Evolutionary conservation across 2,113 vertebrate species (phyloP).

Genomic region (Hippocampus guttulatus): DNA sequence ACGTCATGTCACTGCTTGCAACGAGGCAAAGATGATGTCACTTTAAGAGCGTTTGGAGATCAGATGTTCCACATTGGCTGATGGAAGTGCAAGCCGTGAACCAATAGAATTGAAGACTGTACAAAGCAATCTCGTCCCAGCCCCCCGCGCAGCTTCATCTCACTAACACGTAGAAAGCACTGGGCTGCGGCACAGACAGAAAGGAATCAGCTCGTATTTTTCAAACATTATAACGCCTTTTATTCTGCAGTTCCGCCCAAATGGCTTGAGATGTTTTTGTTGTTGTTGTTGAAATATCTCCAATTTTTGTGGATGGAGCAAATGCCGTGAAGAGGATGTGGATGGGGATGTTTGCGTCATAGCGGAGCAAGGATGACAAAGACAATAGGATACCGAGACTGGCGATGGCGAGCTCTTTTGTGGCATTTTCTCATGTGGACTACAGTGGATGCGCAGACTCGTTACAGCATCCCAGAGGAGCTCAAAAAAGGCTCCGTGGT

Average conservation of each 20-base stretch:
- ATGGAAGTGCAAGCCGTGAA: constrained; percentile 30
- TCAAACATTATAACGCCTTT: neutral
- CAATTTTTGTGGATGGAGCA: neutral
- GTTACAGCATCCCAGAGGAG: constrained; percentile 78
- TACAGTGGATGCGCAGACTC: constrained; percentile 67
- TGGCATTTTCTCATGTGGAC: constrained; percentile 68
- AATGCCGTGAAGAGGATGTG: constrained; percentile 9
- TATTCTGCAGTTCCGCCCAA: neutral
- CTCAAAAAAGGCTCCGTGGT: constrained; percentile 73
- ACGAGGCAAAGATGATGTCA: constrained; percentile 3
- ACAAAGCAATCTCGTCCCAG: constrained; percentile 65
- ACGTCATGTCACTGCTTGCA: neutral
- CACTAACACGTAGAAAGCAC: constrained; percentile 16
- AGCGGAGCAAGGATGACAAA: constrained; percentile 54
- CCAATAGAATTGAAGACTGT: constrained; percentile 58
- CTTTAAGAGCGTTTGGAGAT: constrained; percentile 21
- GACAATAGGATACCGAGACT: constrained; percentile 52
- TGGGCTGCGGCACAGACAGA: constrained; percentile 22
- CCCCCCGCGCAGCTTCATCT: constrained; percentile 45
- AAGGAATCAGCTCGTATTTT: constrained; percentile 22
- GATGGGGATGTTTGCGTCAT: constrained; percentile 18
- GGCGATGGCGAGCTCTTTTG: constrained; percentile 69
- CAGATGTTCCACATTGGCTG: constrained; percentile 17
- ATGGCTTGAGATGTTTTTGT: neutral
- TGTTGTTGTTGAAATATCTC: neutral